These are phyloP conservation scores for Sceloporus undulatus DNA, from an alignment of 2,113 vertebrate species.

Conservation along the genomic window DNA sequence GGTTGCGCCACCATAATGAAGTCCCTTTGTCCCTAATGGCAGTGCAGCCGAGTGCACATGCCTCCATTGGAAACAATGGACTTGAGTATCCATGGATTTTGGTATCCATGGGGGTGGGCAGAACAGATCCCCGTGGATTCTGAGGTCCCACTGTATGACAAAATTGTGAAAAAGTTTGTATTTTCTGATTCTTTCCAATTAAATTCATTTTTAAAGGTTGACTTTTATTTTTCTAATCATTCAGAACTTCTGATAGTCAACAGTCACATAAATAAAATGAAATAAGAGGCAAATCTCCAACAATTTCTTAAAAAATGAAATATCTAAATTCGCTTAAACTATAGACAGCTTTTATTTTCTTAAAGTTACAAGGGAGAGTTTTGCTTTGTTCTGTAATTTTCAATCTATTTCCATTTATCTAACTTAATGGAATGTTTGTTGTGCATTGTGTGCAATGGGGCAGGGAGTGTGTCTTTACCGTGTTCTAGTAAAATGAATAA, in stretches of 20 bases:
- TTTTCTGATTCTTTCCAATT: constrained; percentile 35
- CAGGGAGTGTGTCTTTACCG: too few species aligned
- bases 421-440: constrained; percentile 54
- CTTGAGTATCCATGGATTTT: too few species aligned
- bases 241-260: constrained; percentile 37
- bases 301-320: neutral
- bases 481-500: constrained; percentile 24
- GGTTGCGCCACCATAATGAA: too few species aligned
- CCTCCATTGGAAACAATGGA: too few species aligned
- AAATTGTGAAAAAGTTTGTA: constrained; percentile 20
- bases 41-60: too few species aligned
- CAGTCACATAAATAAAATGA: constrained; percentile 28
- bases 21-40: too few species aligned
- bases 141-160: neutral
- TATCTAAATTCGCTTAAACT: constrained; percentile 37
- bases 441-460: neutral
- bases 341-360: constrained; percentile 19
- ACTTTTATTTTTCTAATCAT: constrained; percentile 39
- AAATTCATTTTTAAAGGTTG: constrained; percentile 32
- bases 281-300: constrained; percentile 21
- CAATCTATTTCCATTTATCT: constrained; percentile 55
- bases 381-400: constrained; percentile 49
- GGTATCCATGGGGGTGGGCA: too few species aligned
- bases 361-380: constrained; percentile 22
- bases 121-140: too few species aligned